phyloP scores from a whole-genome alignment of 2,888 invertebrate species.

The Agrochola macilenta region DNA sequence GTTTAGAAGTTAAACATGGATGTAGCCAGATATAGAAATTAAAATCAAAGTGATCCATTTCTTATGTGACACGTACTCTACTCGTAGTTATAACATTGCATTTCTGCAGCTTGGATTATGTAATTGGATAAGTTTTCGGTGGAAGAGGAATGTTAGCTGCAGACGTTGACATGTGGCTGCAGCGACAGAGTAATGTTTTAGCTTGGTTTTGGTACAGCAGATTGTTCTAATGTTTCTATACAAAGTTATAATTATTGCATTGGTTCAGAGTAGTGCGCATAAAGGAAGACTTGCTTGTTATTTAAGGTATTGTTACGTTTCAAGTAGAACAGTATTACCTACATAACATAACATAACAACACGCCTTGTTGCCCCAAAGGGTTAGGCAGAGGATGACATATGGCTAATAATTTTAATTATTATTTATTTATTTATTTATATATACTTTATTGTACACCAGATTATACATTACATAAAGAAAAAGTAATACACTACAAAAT shows the following conservation, averaged over 20 bases:
- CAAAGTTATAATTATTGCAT: slow-evolving; percentile 27
- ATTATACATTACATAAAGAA: too few species aligned
- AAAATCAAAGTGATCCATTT: slow-evolving; percentile 33
- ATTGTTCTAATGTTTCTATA: slow-evolving; percentile 22
- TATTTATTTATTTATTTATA: too few species aligned
- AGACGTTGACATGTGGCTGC: slow-evolving; percentile 28
- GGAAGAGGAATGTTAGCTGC: slow-evolving; percentile 22
- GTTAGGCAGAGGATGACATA: too few species aligned
- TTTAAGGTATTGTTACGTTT: neutral
- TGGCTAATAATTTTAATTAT: too few species aligned
- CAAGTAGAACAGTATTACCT: neutral
- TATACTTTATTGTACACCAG: too few species aligned
- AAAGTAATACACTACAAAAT: too few species aligned
- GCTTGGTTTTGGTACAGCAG: slow-evolving; percentile 13
- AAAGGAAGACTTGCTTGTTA: neutral
- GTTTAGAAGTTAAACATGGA: too few species aligned
- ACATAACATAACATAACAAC: too few species aligned
- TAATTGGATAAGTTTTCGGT: slow-evolving; percentile 60
- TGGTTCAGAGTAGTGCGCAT: slow-evolving; percentile 2
- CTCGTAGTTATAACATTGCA: slow-evolving; percentile 5
- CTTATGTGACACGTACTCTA: neutral
- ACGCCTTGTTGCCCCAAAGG: too few species aligned
- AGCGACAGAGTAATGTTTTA: slow-evolving; percentile 26
- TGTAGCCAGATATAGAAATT: neutral
- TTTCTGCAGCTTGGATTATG: slow-evolving; percentile 40